phyloP scores from a whole-genome alignment of 2,888 invertebrate species.

The Nomada flava region DNA sequence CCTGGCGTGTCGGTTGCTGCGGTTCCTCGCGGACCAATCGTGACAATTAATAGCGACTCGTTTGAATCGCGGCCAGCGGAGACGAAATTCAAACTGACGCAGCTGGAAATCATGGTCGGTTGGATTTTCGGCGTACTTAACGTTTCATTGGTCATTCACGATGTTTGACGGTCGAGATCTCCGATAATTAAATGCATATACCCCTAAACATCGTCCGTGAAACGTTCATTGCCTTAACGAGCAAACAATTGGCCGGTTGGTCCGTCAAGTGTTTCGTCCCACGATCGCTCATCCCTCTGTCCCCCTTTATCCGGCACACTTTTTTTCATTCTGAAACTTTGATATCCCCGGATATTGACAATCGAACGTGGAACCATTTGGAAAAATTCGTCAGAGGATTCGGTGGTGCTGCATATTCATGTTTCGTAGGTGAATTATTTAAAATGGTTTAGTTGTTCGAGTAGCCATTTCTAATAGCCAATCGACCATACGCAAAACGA shows the following conservation, averaged over 20 bases:
- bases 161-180: conserved; percentile 52
- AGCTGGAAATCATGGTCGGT: conserved; percentile 57
- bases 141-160: conserved; percentile 64
- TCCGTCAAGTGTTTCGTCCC: background rate
- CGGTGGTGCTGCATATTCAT: conserved; percentile 27
- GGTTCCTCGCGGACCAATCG: conserved; percentile 62
- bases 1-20: conserved; percentile 49
- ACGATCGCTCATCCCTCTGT: background rate
- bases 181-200: conserved; percentile 64
- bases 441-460: conserved; percentile 22
- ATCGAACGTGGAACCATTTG: conserved; percentile 10
- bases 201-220: conserved; percentile 27
- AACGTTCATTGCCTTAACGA: conserved; percentile 10
- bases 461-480: conserved; percentile 11
- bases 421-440: conserved; percentile 27
- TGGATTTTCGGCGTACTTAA: conserved; percentile 65
- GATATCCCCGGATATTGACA: conserved; percentile 18
- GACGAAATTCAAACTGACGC: conserved; percentile 59
- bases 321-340: conserved; percentile 3
- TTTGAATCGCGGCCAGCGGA: conserved; percentile 51
- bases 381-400: conserved; percentile 21
- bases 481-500: conserved; percentile 6
- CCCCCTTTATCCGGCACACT: background rate
- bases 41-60: conserved; percentile 69
- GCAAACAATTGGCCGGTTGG: conserved; percentile 13